A percentile compares a stretch with the other conserved stretches of the same genome.
phyloP scores from a whole-genome alignment of 2,113 vertebrate genomes.

The Cinclus mexicanus region DNA sequence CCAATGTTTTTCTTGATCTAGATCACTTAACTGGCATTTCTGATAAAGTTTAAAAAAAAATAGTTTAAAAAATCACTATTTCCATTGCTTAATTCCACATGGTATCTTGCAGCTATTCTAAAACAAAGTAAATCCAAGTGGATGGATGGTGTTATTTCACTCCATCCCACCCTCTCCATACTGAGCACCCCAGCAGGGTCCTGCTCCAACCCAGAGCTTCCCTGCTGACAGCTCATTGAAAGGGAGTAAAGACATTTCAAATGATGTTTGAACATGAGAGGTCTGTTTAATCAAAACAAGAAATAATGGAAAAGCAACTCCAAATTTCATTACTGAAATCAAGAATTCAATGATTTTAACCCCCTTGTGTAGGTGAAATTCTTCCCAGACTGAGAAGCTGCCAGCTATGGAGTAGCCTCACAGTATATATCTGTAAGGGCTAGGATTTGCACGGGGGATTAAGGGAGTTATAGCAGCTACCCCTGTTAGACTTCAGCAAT shows the following conservation, averaged over 20 bases:
- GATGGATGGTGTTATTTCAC: background rate
- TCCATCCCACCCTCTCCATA: background rate
- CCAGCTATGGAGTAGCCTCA: background rate
- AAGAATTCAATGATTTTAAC: background rate
- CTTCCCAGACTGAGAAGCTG: background rate
- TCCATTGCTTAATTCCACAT: background rate
- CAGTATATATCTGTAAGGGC: background rate
- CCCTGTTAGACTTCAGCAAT: background rate
- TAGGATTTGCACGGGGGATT: background rate
- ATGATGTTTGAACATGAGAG: background rate
- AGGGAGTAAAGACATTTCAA: background rate
- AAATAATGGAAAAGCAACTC: background rate
- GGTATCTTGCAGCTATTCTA: background rate
- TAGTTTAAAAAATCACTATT: background rate
- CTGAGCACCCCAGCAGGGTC: background rate
- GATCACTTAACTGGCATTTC: background rate
- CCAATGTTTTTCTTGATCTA: background rate
- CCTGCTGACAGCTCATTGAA: background rate
- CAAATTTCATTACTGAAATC: background rate
- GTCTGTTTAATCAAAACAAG: background rate
- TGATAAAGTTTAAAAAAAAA: rapidly evolving
- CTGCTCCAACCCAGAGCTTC: background rate
- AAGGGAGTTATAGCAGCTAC: background rate
- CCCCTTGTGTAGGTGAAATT: background rate
- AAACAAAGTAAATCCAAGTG: background rate